These are phyloP conservation scores for Sphaerophoria taeniata DNA, from an alignment of 2,888 invertebrate genomes.

Conservation along the genomic window DNA sequence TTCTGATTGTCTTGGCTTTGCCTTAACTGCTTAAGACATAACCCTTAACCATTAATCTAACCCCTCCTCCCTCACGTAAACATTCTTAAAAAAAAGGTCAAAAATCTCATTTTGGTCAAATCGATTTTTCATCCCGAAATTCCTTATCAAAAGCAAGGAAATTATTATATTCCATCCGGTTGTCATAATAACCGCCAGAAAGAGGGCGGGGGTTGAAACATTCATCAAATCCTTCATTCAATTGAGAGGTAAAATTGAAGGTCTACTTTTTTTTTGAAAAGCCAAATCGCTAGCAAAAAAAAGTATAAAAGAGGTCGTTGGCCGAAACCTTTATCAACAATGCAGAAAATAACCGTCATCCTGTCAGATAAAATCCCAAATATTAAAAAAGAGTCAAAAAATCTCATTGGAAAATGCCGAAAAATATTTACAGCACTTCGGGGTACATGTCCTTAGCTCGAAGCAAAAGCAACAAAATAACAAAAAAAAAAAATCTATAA, in stretches of 20 bases:
- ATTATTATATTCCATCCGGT: conserved; percentile 61
- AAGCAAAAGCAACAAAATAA: too few relatives aligned
- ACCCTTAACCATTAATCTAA: conserved; percentile 16
- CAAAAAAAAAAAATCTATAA: conserved; percentile 39
- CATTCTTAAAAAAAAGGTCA: conserved; percentile 14
- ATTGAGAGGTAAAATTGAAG: conserved; percentile 40
- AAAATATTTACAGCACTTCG: not conserved
- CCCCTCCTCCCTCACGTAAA: not conserved
- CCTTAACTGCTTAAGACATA: conserved; percentile 2
- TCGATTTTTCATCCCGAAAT: conserved; percentile 1
- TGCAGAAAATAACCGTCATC: conserved; percentile 45
- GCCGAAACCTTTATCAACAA: conserved; percentile 38
- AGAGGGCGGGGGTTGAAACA: conserved; percentile 7
- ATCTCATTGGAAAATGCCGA: not conserved
- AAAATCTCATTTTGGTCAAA: conserved; percentile 10
- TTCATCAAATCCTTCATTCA: conserved; percentile 56
- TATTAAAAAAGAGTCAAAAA: conserved; percentile 1
- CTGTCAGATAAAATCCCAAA: conserved; percentile 33
- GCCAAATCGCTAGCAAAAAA: not conserved
- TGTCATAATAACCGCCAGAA: conserved; percentile 37
- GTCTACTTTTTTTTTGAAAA: not conserved
- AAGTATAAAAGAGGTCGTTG: conserved; percentile 33
- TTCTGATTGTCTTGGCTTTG: not conserved
- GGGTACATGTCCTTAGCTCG: not conserved
- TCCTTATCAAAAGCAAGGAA: conserved; percentile 40